Evolutionary conservation across 2,888 invertebrate species (phyloP).

Genomic region (Entomobrya multifasciata): DNA sequence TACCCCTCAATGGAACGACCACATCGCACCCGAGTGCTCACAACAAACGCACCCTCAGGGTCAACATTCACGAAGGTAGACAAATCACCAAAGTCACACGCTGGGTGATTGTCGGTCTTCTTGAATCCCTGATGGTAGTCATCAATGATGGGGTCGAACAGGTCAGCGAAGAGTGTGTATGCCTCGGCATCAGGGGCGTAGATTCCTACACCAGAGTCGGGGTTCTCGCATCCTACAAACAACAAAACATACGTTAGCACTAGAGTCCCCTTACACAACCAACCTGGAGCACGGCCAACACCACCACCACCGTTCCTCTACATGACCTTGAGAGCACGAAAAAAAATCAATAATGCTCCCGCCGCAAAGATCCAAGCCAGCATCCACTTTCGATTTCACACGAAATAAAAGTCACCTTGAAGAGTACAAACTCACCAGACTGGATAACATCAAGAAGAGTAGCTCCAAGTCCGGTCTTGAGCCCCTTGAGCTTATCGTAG

Average conservation of each 20-base stretch:
- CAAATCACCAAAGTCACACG: constrained; percentile 96
- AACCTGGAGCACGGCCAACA: no score
- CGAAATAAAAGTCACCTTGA: no score
- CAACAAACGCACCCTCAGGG: constrained; percentile 92
- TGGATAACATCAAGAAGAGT: constrained; percentile 96
- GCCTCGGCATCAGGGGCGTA: constrained; percentile 98
- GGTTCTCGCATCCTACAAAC: no score
- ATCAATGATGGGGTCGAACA: constrained; percentile 99
- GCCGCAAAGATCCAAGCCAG: no score
- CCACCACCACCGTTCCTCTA: no score
- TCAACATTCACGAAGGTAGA: constrained; percentile 94
- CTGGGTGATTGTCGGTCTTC: constrained; percentile 95
- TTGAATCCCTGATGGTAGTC: constrained; percentile 98
- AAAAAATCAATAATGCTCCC: no score
- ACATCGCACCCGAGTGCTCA: constrained; percentile 97
- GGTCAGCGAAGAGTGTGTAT: constrained; percentile 93
- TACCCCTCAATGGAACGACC: constrained; percentile 93
- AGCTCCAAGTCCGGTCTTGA: constrained; percentile 94
- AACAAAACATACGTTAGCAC: no score
- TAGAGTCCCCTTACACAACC: no score
- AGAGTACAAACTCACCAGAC: no score
- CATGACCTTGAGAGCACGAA: no score
- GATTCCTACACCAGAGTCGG: constrained; percentile 97
- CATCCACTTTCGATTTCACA: no score
- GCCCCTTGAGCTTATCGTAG: constrained; percentile 94